Percentiles rank a stretch among this genome's conserved stretches.
Evolutionary conservation across 2,888 invertebrate genomes (phyloP).

Genomic region (Drosophila suboccidentalis): DNA sequence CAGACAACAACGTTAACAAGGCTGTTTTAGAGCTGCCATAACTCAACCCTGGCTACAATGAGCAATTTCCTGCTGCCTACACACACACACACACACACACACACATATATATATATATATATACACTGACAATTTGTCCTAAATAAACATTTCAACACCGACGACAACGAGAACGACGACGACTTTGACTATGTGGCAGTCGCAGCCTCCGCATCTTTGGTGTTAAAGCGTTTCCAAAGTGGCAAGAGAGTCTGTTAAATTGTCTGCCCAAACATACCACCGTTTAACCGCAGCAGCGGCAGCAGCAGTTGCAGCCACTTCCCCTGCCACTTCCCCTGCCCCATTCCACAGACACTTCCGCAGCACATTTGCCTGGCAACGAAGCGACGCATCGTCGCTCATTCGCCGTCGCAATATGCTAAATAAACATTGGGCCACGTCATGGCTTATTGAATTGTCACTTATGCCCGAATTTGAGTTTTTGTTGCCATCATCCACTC

Average conservation of each 20-base stretch:
- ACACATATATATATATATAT: not conserved
- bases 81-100: slow-evolving; percentile 40
- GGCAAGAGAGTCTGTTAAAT: slow-evolving; percentile 67
- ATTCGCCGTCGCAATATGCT: slow-evolving; percentile 82
- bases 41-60: slow-evolving; percentile 66
- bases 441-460: slow-evolving; percentile 85
- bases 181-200: slow-evolving; percentile 42
- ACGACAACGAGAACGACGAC: slow-evolving; percentile 51
- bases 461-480: slow-evolving; percentile 81
- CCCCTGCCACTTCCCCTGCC: not conserved
- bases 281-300: slow-evolving; percentile 70
- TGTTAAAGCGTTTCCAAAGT: slow-evolving; percentile 73
- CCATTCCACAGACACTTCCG: slow-evolving; percentile 46
- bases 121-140: slow-evolving; percentile 77
- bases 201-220: slow-evolving; percentile 52
- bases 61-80: slow-evolving; percentile 82
- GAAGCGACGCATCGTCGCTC: slow-evolving; percentile 73
- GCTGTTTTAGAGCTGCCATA: slow-evolving; percentile 39
- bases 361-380: slow-evolving; percentile 45
- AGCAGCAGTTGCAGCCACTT: not conserved
- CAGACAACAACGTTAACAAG: slow-evolving; percentile 53
- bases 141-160: slow-evolving; percentile 84
- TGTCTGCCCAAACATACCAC: slow-evolving; percentile 71
- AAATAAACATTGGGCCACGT: slow-evolving; percentile 83
- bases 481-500: slow-evolving; percentile 54